These are phyloP conservation scores for Micronisus gabar DNA, from an alignment of 2,113 vertebrate species.

Conservation along the genomic window DNA sequence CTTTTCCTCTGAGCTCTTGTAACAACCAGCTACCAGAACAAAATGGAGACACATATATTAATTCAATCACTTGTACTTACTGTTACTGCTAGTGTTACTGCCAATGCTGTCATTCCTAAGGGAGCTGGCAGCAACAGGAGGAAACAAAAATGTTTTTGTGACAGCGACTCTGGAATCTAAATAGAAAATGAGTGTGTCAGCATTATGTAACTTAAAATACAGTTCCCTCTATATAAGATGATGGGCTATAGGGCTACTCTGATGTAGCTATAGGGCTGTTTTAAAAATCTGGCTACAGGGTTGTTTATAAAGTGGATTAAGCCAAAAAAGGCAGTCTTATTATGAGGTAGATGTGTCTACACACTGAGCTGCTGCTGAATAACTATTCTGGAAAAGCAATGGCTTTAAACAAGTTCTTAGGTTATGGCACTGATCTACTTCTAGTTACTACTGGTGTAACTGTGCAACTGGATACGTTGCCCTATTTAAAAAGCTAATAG, in stretches of 20 bases:
- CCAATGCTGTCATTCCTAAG: slow-evolving; percentile 81
- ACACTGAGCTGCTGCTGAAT: neutral
- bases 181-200: slow-evolving; percentile 74
- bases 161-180: slow-evolving; percentile 80
- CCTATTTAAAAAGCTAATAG: neutral
- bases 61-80: slow-evolving; percentile 73
- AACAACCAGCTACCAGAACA: slow-evolving; percentile 60
- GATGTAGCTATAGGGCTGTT: neutral
- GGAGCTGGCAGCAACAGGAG: slow-evolving; percentile 81
- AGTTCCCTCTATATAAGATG: slow-evolving; percentile 15
- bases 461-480: neutral
- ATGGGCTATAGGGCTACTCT: neutral
- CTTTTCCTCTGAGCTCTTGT: slow-evolving; percentile 39
- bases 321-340: neutral
- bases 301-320: neutral
- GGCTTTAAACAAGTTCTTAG: neutral
- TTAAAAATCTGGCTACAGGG: neutral
- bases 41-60: slow-evolving; percentile 63
- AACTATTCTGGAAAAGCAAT: neutral
- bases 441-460: neutral
- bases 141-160: slow-evolving; percentile 81
- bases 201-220: slow-evolving; percentile 51
- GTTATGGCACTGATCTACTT: neutral
- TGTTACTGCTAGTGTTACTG: slow-evolving; percentile 76
- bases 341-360: neutral